phyloP scores from a whole-genome alignment of 2,888 invertebrate genomes.

The Cephus pulcher region DNA sequence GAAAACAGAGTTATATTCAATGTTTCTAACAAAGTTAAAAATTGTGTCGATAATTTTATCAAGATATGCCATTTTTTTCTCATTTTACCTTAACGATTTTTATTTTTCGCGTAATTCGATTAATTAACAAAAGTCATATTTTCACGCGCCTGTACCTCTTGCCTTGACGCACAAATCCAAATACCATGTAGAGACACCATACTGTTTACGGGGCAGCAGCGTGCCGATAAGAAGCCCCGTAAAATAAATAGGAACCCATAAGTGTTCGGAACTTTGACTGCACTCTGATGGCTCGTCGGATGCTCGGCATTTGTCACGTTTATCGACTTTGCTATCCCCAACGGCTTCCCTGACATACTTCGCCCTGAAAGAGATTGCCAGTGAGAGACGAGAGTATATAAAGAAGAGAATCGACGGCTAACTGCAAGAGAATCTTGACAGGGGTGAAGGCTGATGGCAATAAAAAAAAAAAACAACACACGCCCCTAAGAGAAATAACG shows the following conservation, averaged over 20 bases:
- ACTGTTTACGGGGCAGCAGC: conserved; percentile 58
- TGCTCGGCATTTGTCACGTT: conserved; percentile 51
- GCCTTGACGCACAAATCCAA: neutral
- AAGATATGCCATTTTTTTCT: too few species aligned
- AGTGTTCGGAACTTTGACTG: conserved; percentile 36
- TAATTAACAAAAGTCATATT: too few species aligned
- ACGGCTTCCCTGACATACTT: conserved; percentile 16
- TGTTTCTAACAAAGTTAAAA: too few species aligned
- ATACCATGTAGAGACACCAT: conserved; percentile 24
- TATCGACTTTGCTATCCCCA: conserved; percentile 43
- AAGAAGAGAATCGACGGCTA: neutral
- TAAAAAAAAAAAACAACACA: too few species aligned
- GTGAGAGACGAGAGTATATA: neutral
- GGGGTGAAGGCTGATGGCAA: too few species aligned
- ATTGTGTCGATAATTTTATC: too few species aligned
- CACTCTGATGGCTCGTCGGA: conserved; percentile 8
- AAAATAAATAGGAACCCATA: conserved; percentile 51
- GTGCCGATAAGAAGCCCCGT: conserved; percentile 57
- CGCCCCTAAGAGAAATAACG: too few species aligned
- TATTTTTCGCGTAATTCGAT: too few species aligned
- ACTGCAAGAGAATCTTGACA: neutral
- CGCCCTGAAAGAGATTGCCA: neutral
- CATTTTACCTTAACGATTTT: too few species aligned
- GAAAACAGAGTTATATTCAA: too few species aligned
- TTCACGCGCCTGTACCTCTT: neutral